Evolutionary conservation across 30 jellyfish, hydroid and myxozoan species (phyloP), one percentile per base, ranked within the genome.

Genomic region (Aurelia coerulea): DNA sequence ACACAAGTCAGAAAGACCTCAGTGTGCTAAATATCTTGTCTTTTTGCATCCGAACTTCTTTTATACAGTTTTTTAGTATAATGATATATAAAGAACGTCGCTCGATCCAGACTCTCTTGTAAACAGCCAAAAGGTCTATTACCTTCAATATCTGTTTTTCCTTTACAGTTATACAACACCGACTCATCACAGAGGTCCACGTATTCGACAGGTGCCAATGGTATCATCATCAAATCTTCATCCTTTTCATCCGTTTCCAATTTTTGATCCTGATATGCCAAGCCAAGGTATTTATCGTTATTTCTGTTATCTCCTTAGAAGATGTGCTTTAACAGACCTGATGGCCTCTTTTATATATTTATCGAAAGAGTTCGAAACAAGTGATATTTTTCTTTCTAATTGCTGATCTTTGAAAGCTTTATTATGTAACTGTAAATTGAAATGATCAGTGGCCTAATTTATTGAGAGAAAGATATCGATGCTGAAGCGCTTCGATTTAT

Each of bases 211-310:
- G 42, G 88, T 84, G 35, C 94, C 94, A 50, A 62, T 56, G 51
- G 58, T 81, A 65, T 64, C 89, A 10, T 70, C 85, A 7, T 29
- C 90, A 31, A 33, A 51, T 17, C 79, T 81, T 2, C 51, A 39
- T 39, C 97, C 80, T 31, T 62, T 62, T 65, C 88, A 64, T 29
- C 74, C 90, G 12, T 84, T 81, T 49, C 80, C 81, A 63, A 63
- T 90, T 41, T 79, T 59, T 68, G 97, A 90, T 34, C 95, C 95
- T 19, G 97, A 90, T 2, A 23, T 83, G 65, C 97, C 77, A 78
- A 84, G 97, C 83, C 75, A 23, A 65, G 46, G 29, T 41, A 16
- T 19, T 18, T 58, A 34, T 17, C 51, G 9, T 13, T 10, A 70
- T 33, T 65, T 42, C 9, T 0, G 73, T 39, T 12, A 6, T 65